Conservation (phyloP, 2,113 vertebrate genomes). For the Pholis gunnellus region DNA sequence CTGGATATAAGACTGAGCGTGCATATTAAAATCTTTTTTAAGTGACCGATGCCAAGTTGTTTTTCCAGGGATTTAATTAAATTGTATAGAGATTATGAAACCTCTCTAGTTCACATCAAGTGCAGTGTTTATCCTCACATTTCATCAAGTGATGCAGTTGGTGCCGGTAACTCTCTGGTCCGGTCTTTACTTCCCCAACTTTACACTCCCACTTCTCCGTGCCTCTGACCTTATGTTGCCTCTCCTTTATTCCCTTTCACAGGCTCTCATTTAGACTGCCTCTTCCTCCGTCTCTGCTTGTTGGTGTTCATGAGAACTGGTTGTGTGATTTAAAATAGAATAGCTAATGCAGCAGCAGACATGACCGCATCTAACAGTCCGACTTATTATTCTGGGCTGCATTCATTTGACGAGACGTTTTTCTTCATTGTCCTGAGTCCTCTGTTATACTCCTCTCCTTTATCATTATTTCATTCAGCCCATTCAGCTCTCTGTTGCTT, state of each 20-base stretch:
- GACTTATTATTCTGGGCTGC: background rate
- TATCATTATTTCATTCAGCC: slow-evolving; percentile 12
- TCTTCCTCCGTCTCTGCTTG: background rate
- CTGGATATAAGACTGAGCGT: background rate
- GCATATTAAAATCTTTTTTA: background rate
- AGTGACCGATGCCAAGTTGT: background rate
- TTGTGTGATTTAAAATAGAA: slow-evolving; percentile 25
- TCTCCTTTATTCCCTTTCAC: background rate
- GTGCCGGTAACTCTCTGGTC: background rate
- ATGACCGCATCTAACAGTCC: background rate
- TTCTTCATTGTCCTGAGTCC: background rate
- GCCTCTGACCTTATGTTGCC: background rate
- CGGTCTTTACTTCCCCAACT: background rate
- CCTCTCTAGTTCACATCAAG: background rate
- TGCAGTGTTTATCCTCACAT: background rate
- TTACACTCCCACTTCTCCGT: background rate
- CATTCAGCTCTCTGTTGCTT: background rate
- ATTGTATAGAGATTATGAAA: background rate
- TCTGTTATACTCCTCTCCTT: background rate
- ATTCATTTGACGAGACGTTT: background rate
- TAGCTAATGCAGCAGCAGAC: slow-evolving; percentile 9
- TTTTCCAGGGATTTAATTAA: background rate
- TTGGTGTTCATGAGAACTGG: background rate
- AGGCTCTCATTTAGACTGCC: background rate
- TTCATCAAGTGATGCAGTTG: background rate